Percentiles rank a stretch among this genome's conserved stretches.
Evolutionary conservation across 2,113 vertebrate species (phyloP).

Genomic region (Stegastes partitus): DNA sequence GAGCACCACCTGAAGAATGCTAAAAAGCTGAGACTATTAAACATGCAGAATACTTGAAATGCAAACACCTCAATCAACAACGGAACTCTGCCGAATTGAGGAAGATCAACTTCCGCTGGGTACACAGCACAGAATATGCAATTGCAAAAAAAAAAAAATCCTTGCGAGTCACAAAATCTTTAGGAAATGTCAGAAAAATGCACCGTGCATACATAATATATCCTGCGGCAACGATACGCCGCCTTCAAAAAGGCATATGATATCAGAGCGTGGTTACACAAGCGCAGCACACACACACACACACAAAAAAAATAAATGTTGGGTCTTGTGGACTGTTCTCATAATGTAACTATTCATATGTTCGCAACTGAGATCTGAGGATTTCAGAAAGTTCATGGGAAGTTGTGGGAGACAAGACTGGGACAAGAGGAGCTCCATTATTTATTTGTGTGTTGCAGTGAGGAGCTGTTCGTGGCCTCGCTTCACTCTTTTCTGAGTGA

Average conservation of each 20-base stretch:
- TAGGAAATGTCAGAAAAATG: constrained; percentile 47
- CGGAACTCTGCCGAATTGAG: neutral
- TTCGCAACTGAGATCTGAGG: constrained; percentile 47
- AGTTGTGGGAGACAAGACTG: constrained; percentile 51
- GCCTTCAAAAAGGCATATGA: constrained; percentile 32
- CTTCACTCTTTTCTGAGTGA: constrained; percentile 16
- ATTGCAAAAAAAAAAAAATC: neutral
- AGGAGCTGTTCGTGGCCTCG: constrained; percentile 14
- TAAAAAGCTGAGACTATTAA: constrained; percentile 13
- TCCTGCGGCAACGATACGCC: constrained; percentile 22
- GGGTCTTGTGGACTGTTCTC: neutral
- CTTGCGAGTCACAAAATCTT: constrained; percentile 25
- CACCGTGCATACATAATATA: constrained; percentile 39
- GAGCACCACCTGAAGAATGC: neutral
- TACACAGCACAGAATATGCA: neutral
- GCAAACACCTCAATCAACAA: constrained; percentile 43
- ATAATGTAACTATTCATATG: constrained; percentile 29
- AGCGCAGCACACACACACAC: constrained; percentile 6
- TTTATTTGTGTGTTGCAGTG: constrained; percentile 41
- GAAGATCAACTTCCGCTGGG: neutral
- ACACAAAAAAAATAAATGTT: constrained; percentile 15
- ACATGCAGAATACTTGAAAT: constrained; percentile 12
- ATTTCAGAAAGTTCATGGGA: constrained; percentile 43
- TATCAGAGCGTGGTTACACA: constrained; percentile 10
- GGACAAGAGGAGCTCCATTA: constrained; percentile 52